Evolutionary conservation across 2,888 invertebrate species (phyloP).

Genomic region (Nephrotoma flavescens): DNA sequence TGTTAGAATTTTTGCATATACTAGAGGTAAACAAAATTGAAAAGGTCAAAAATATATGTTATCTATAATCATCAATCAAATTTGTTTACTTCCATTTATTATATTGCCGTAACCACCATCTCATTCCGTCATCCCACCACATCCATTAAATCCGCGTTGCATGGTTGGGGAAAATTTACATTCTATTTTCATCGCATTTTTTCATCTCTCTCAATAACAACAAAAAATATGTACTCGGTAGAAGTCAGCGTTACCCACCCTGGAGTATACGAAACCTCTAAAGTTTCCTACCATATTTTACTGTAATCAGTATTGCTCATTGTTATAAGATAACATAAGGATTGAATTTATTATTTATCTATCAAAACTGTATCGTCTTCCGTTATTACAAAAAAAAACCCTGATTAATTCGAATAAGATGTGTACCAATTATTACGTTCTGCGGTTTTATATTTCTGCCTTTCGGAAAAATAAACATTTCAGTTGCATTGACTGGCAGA

Average conservation of each 20-base stretch:
- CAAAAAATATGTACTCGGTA: not conserved
- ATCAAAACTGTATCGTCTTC: too few species aligned
- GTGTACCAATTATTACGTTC: not conserved
- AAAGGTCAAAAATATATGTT: not conserved
- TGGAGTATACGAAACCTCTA: not conserved
- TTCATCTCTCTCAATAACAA: not conserved
- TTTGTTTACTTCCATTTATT: not conserved
- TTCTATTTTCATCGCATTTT: not conserved
- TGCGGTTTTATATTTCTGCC: not conserved
- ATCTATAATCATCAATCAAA: not conserved
- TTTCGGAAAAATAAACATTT: not conserved
- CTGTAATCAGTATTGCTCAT: too few species aligned
- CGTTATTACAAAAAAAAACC: too few species aligned
- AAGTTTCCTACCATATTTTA: too few species aligned
- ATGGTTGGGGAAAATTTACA: not conserved
- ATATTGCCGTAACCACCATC: not conserved
- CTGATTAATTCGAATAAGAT: too few species aligned
- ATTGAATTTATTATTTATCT: too few species aligned
- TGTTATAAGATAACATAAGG: too few species aligned
- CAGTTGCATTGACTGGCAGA: not conserved
- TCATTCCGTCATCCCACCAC: not conserved
- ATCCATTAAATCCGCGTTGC: not conserved
- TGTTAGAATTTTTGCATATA: not conserved
- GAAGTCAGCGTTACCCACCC: not conserved
- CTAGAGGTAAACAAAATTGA: not conserved